These are phyloP conservation scores for Eulemur macaco DNA, from an alignment of 2,113 vertebrate species.

Conservation along the genomic window DNA sequence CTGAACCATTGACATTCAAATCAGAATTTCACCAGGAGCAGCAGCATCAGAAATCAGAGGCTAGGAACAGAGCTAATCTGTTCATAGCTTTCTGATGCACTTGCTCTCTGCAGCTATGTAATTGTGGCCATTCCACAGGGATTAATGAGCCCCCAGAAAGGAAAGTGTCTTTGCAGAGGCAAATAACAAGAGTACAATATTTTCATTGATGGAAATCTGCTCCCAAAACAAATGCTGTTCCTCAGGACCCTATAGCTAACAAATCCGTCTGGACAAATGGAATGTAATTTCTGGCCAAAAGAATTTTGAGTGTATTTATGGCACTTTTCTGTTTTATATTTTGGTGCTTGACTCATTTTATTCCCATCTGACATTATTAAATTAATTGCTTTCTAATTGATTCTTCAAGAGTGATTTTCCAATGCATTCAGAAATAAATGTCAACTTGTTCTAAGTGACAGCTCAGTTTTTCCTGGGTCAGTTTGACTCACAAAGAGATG, in stretches of 20 bases:
- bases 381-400: constrained; percentile 60
- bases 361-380: constrained; percentile 51
- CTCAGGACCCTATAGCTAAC: constrained; percentile 44
- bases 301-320: constrained; percentile 59
- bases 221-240: constrained; percentile 57
- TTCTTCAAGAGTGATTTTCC: constrained; percentile 62
- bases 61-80: constrained; percentile 18
- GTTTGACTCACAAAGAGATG: constrained; percentile 18
- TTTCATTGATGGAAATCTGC: constrained; percentile 58
- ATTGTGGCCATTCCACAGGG: not conserved
- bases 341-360: constrained; percentile 68
- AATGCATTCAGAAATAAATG: constrained; percentile 51
- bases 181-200: constrained; percentile 49
- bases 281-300: constrained; percentile 57
- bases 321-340: constrained; percentile 65
- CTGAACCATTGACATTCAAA: not conserved
- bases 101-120: not conserved
- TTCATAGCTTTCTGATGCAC: constrained; percentile 15
- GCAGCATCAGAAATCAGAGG: not conserved
- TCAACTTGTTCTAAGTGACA: constrained; percentile 51
- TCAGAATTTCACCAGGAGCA: constrained; percentile 34
- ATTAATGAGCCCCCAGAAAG: constrained; percentile 12
- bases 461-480: constrained; percentile 61
- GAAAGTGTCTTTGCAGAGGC: constrained; percentile 6
- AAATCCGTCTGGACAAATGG: constrained; percentile 62